Base-by-base conservation (phyloP, 2,113 vertebrate species). In the Oncorhynchus mykiss region DNA sequence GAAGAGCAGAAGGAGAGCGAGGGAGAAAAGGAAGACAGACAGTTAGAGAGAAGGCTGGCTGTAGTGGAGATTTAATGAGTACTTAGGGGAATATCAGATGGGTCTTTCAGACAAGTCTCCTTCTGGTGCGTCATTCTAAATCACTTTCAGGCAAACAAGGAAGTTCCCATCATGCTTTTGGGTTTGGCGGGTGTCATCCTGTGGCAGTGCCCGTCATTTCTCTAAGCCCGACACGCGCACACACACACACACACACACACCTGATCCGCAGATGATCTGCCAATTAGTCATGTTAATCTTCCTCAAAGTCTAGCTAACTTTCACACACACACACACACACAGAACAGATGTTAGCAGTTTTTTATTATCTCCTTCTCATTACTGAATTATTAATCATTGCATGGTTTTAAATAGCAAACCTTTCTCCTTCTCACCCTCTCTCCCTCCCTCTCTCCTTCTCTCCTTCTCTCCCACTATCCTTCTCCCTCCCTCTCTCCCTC, bases 351-450 rank as follows among this genome's bases (percentile, higher is more conserved):
- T 31, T 31, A 31, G 5, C 31, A 6, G 31, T 31, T 5, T 31
- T 31, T 31, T 31, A 31, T 31, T 4, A 31, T 31, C 31, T 31
- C 31, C 31, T 31, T 31, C 31, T 31, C 95, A 93, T 95, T 95
- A 95, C 87, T 98, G 96, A 97, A 98, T 97, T 96, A 98, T 97
- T 97, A 96, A 98, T 97, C 71, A 86, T 81, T 78, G 91, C 94
- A 85, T 95, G 95, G 94, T 92, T 95, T 93, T 94, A 91, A 96
- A 95, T 97, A 95, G 90, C 93, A 92, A 31, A 31, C 31, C 31
- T 31, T 31, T 31, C 31, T 31, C 31, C 31, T 1, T 31, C 31
- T 31, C 4, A 1, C 5, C 4, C 5, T 5, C 29, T 31, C 29
- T 1, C 5, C 85, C 91, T 88, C 85, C 86, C 90, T 73, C 75